Conservation (phyloP, 2,888 invertebrate species). For the Saturnia japonica region DNA sequence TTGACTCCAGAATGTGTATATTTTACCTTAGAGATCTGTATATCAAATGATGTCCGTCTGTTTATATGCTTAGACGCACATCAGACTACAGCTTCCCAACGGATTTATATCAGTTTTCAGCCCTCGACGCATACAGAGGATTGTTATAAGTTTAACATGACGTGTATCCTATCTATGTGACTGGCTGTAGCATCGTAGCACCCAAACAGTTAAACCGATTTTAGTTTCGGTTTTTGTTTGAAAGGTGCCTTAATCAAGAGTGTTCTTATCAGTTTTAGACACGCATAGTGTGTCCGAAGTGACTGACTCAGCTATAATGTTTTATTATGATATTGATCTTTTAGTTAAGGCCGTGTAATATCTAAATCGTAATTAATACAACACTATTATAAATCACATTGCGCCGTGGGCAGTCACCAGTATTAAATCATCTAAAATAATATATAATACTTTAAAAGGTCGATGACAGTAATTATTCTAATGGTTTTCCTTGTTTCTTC, state of each 20-base stretch:
- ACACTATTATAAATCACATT: neutral
- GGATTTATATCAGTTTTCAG: neutral
- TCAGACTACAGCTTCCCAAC: neutral
- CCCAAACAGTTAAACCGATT: no score
- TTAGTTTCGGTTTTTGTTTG: no score
- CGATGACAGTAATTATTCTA: slow-evolving; percentile 19
- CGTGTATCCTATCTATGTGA: no score
- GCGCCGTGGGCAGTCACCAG: neutral
- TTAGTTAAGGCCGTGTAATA: neutral
- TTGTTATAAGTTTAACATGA: no score
- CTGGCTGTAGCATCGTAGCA: no score
- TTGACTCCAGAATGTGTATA: neutral
- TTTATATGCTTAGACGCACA: no score
- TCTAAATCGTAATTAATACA: neutral
- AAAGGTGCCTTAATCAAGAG: no score
- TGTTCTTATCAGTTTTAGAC: no score
- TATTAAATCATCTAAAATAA: slow-evolving; percentile 10
- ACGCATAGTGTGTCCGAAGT: no score
- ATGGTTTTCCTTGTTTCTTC: slow-evolving; percentile 15
- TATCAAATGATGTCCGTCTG: neutral
- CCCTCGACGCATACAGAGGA: no score
- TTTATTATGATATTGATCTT: neutral
- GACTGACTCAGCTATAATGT: no score
- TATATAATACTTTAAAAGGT: slow-evolving; percentile 14
- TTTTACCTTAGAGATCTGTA: neutral